Evolutionary conservation across 2,888 invertebrate genomes (phyloP).

Genomic region (Drosophila atroscutellata): DNA sequence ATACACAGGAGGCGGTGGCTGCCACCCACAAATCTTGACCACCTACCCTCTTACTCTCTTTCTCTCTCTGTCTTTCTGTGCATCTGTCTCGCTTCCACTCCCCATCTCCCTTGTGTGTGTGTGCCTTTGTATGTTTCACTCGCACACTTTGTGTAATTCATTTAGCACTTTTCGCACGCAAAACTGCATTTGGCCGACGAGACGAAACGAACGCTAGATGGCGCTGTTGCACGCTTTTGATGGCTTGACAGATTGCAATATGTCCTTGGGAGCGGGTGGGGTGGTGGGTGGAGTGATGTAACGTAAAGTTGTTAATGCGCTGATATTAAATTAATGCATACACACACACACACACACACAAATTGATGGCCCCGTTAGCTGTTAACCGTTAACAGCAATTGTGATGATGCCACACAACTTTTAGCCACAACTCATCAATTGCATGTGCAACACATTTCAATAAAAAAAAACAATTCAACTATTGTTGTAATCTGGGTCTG

Average conservation of each 20-base stretch:
- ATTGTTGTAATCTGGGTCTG: neutral
- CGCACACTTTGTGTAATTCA: conserved; percentile 47
- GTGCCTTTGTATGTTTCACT: conserved; percentile 17
- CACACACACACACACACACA: neutral
- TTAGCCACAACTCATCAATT: neutral
- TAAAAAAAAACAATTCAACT: neutral
- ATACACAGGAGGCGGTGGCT: conserved; percentile 13
- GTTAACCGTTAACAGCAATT: neutral
- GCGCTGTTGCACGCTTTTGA: conserved; percentile 28
- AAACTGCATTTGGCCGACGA: conserved; percentile 51
- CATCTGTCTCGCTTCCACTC: neutral
- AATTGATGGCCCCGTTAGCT: neutral
- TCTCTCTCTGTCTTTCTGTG: neutral
- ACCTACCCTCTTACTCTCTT: neutral
- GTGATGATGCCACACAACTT: neutral
- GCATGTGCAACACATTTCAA: neutral
- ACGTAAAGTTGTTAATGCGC: neutral
- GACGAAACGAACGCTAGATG: conserved; percentile 48
- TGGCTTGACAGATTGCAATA: conserved; percentile 27
- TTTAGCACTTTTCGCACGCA: conserved; percentile 56
- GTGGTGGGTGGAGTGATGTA: neutral
- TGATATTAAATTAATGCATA: neutral
- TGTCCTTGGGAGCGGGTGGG: conserved; percentile 3
- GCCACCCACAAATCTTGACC: conserved; percentile 6
- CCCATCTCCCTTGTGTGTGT: conserved; percentile 3